phyloP scores from a whole-genome alignment of 2,113 vertebrate genomes.

The Brachypteracias leptosomus region DNA sequence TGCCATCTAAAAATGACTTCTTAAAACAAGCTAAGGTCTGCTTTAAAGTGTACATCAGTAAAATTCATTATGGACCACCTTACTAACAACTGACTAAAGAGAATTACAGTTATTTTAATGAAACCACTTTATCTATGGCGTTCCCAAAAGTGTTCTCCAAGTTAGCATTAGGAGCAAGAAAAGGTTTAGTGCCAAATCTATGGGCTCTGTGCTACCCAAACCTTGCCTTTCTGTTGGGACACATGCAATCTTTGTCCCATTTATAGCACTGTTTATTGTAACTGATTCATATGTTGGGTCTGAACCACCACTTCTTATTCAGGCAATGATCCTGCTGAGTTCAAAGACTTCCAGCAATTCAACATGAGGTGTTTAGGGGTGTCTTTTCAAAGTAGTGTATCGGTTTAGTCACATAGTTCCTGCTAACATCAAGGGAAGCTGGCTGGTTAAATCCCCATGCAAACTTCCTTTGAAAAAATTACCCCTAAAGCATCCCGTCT shows the following conservation, averaged over 20 bases:
- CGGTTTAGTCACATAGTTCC: slow-evolving; percentile 8
- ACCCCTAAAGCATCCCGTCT: slow-evolving; percentile 56
- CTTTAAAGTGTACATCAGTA: not conserved
- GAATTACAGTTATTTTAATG: not conserved
- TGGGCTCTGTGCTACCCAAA: not conserved
- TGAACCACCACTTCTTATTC: slow-evolving; percentile 19
- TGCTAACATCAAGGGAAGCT: slow-evolving; percentile 56
- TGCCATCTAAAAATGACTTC: not conserved
- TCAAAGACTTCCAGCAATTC: slow-evolving; percentile 46
- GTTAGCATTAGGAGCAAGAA: not conserved
- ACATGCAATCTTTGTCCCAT: not conserved
- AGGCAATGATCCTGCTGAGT: slow-evolving; percentile 24
- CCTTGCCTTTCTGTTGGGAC: not conserved
- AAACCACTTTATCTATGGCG: not conserved
- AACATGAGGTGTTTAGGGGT: slow-evolving; percentile 31
- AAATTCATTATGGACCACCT: not conserved
- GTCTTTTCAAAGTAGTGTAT: slow-evolving; percentile 35
- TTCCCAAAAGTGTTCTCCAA: not conserved
- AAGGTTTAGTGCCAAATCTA: not conserved
- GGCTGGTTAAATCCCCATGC: slow-evolving; percentile 34
- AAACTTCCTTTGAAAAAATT: slow-evolving; percentile 66
- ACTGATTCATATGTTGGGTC: not conserved
- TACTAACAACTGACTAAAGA: not conserved
- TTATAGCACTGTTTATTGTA: not conserved
- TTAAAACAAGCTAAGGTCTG: not conserved